A percentile compares a stretch with the other conserved stretches of the same genome.
Conservation (phyloP, 1,140 invertebrate genomes). For the Pseudomyrmex flavicornis region DNA sequence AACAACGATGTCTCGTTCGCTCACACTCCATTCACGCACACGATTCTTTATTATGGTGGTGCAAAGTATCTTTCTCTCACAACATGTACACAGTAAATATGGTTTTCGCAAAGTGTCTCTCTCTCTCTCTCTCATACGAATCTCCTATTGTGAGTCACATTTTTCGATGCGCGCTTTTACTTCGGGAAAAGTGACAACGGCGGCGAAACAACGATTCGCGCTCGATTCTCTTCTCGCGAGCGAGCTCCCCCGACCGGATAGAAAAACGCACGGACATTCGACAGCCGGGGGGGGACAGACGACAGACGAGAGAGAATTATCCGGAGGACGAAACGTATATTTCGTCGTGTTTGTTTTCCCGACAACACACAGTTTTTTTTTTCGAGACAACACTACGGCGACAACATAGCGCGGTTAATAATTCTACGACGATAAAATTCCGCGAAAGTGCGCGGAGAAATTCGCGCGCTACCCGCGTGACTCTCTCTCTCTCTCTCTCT, state of each 20-base stretch:
- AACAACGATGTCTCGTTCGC: conserved; percentile 52
- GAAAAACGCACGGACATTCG: conserved; percentile 24
- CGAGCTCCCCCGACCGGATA: conserved; percentile 7
- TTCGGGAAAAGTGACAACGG: conserved; percentile 35
- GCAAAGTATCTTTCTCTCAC: conserved; percentile 29
- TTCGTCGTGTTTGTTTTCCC: conserved; percentile 4
- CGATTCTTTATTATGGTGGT: not conserved
- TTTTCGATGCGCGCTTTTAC: not conserved
- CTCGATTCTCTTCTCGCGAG: conserved; percentile 24
- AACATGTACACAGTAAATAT: conserved; percentile 23
- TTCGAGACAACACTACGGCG: conserved; percentile 9
- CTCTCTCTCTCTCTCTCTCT: not conserved
- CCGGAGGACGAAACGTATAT: not conserved
- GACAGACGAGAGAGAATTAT: conserved; percentile 1
- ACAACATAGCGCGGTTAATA: not conserved
- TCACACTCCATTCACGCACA: conserved; percentile 18
- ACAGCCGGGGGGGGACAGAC: not conserved
- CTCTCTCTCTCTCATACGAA: not conserved
- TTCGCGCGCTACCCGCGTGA: conserved; percentile 34
- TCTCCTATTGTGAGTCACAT: conserved; percentile 35
- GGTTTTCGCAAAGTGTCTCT: conserved; percentile 36
- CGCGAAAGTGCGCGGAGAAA: conserved; percentile 32
- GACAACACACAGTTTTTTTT: not conserved
- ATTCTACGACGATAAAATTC: conserved; percentile 24
- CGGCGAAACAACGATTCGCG: not conserved